phyloP scores from a whole-genome alignment of 2,888 invertebrate genomes.

The Trachelus tabidus region DNA sequence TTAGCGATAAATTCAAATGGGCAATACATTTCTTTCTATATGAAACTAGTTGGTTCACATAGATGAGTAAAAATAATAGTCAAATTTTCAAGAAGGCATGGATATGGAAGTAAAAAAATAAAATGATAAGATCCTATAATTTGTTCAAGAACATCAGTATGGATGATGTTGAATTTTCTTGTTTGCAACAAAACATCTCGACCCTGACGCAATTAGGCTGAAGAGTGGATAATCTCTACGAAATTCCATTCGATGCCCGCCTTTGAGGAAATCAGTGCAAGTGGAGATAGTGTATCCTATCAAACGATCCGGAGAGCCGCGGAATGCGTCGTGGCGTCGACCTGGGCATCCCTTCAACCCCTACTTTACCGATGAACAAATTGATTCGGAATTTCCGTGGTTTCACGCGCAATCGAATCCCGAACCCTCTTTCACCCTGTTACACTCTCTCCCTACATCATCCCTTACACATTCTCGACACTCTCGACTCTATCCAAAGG shows the following conservation, averaged over 20 bases:
- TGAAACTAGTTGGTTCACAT: too few relatives aligned
- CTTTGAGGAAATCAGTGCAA: not conserved
- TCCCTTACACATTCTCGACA: not conserved
- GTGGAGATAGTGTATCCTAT: constrained; percentile 52
- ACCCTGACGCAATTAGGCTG: constrained; percentile 42
- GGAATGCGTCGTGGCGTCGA: constrained; percentile 34
- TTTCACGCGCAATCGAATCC: constrained; percentile 47
- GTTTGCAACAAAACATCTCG: not conserved
- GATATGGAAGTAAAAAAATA: not conserved
- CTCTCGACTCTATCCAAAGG: not conserved
- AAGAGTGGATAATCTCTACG: constrained; percentile 31
- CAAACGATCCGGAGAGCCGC: constrained; percentile 55
- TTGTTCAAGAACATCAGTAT: not conserved
- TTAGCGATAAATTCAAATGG: too few relatives aligned
- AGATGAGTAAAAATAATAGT: too few relatives aligned
- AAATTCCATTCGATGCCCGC: constrained; percentile 46
- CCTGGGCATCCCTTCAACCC: constrained; percentile 4
- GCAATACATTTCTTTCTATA: too few relatives aligned
- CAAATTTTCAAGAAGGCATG: too few relatives aligned
- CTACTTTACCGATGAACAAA: constrained; percentile 48
- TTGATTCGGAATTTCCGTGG: constrained; percentile 58
- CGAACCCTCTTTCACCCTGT: constrained; percentile 1
- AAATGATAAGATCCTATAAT: too few relatives aligned
- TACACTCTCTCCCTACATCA: not conserved
- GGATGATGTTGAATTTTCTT: not conserved